Conservation (phyloP, 2,113 vertebrate genomes). For the Rhodinocichla rosea region DNA sequence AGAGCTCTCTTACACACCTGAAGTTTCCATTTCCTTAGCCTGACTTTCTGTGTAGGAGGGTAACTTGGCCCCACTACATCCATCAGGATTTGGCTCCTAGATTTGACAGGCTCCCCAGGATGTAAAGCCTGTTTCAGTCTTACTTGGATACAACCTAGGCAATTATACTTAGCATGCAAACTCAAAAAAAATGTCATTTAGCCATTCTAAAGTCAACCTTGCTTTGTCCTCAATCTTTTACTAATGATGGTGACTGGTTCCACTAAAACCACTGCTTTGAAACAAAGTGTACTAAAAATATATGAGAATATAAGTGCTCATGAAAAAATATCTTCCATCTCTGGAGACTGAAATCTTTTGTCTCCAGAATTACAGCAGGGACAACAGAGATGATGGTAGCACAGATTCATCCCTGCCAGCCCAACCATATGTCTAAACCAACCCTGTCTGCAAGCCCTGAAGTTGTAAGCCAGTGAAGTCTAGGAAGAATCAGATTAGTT, state of each 20-base stretch:
- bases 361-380: background rate
- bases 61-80: background rate
- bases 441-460: background rate
- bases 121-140: background rate
- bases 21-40: background rate
- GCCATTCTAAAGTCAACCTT: background rate
- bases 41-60: background rate
- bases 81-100: background rate
- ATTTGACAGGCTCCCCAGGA: background rate
- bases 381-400: background rate
- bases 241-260: background rate
- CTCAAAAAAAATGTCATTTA: background rate
- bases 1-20: background rate
- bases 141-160: background rate
- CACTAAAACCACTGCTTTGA: background rate
- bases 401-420: background rate
- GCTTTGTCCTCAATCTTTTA: background rate
- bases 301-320: background rate
- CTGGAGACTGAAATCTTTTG: background rate
- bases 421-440: background rate
- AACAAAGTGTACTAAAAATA: background rate
- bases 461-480: background rate
- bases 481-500: background rate
- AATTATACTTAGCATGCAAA: background rate
- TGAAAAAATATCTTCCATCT: background rate